Conservation (phyloP, 2,113 vertebrate species). For the Chaetodon trifascialis region DNA sequence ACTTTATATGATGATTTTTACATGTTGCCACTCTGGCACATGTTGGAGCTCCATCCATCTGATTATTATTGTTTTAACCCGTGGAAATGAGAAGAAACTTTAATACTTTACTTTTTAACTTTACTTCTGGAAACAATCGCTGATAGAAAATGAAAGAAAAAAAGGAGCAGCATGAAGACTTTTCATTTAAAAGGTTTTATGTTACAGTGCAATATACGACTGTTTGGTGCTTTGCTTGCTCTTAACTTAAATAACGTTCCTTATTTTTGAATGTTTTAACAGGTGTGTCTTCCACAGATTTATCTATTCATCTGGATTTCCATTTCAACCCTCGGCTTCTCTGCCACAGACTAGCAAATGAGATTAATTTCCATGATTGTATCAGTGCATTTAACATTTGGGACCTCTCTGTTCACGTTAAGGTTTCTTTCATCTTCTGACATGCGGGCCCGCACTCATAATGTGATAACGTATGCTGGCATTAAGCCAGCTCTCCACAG, state of each 20-base stretch:
- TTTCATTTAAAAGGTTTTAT: background rate
- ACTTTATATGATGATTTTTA: background rate
- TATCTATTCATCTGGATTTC: background rate
- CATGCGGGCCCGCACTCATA: background rate
- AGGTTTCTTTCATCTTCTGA: slow-evolving; percentile 6
- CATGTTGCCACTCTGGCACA: background rate
- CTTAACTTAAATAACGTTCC: background rate
- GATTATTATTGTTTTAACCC: background rate
- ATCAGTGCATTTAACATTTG: background rate
- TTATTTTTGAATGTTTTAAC: background rate
- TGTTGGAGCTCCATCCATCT: background rate
- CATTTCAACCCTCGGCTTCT: background rate
- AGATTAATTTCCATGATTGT: background rate
- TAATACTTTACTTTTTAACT: background rate
- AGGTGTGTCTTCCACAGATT: slow-evolving; percentile 6
- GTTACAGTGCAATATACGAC: background rate
- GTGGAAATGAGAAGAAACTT: background rate
- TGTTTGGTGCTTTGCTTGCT: background rate
- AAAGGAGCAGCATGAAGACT: background rate
- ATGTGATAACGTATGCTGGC: slow-evolving; percentile 36
- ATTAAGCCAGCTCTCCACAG: slow-evolving; percentile 1
- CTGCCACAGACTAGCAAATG: background rate
- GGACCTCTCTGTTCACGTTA: background rate
- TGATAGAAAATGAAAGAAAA: background rate
- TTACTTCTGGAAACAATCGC: background rate